phyloP scores from a whole-genome alignment of 2,797 vertebrate genomes.

The Vultur gryphus region DNA sequence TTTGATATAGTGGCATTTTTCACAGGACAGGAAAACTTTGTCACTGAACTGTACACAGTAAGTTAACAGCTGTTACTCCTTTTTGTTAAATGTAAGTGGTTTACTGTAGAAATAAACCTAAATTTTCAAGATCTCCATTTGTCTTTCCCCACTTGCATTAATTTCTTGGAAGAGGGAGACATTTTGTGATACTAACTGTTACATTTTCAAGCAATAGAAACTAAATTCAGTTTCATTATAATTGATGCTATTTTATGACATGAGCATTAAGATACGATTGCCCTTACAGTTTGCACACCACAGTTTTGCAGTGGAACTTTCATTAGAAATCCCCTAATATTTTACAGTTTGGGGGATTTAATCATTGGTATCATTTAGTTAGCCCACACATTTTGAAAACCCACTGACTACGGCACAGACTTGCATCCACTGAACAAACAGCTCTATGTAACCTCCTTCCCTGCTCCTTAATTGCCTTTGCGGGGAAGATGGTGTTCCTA shows the following conservation, averaged over 20 bases:
- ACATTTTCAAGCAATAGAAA: background rate
- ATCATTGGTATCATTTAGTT: background rate
- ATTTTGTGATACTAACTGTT: background rate
- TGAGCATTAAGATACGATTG: background rate
- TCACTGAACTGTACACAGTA: background rate
- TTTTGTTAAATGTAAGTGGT: background rate
- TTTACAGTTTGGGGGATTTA: background rate
- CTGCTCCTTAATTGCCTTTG: background rate
- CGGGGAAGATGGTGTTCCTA: background rate
- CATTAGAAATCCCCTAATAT: background rate
- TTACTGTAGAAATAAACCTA: background rate
- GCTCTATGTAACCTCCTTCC: background rate
- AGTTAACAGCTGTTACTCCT: background rate
- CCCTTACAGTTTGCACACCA: background rate
- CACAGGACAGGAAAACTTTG: conserved; percentile 30
- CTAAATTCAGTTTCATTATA: background rate
- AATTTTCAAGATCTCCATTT: background rate
- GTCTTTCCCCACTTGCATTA: background rate
- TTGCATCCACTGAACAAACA: background rate
- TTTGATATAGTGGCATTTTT: conserved; percentile 44
- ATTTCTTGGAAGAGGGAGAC: background rate
- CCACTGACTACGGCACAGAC: background rate
- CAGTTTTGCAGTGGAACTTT: background rate
- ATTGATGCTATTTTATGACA: background rate
- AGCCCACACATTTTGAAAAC: background rate